Evolutionary conservation across 2,888 invertebrate species (phyloP).

Genomic region (Agonopterix heracliana): DNA sequence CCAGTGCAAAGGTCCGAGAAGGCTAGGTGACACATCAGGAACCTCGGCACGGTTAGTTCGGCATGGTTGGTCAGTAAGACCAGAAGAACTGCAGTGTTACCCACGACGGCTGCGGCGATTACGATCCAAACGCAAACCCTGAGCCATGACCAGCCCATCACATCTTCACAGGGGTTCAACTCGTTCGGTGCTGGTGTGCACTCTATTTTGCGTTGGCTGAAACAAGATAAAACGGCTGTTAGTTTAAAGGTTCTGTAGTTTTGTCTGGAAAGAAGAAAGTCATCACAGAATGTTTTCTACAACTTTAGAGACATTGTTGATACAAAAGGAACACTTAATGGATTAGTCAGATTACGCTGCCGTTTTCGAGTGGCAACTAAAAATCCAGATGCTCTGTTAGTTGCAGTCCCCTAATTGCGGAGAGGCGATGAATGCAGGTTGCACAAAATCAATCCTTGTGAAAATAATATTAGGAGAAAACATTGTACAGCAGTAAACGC

Average conservation of each 20-base stretch:
- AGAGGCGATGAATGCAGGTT: too few species aligned
- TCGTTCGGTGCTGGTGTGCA: slow-evolving; percentile 87
- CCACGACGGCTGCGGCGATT: slow-evolving; percentile 86
- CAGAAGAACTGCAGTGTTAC: slow-evolving; percentile 88
- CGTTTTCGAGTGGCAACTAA: too few species aligned
- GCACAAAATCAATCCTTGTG: too few species aligned
- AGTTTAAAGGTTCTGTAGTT: neutral
- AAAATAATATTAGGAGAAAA: too few species aligned
- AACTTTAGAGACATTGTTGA: too few species aligned
- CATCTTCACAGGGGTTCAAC: slow-evolving; percentile 92
- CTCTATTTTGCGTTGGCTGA: slow-evolving; percentile 63
- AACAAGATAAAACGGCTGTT: slow-evolving; percentile 13
- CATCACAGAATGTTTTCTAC: too few species aligned
- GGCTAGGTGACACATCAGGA: slow-evolving; percentile 83
- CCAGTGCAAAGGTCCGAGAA: slow-evolving; percentile 94
- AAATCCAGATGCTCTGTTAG: too few species aligned
- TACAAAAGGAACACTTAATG: too few species aligned
- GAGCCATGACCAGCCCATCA: slow-evolving; percentile 88
- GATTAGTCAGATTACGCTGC: too few species aligned
- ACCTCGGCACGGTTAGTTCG: slow-evolving; percentile 61
- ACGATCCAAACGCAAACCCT: slow-evolving; percentile 92
- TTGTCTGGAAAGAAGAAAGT: too few species aligned
- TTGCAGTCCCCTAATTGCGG: too few species aligned
- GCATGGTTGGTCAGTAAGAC: slow-evolving; percentile 81
- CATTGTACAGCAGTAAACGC: too few species aligned